Evolutionary conservation across 2,797 vertebrate genomes (phyloP).

Genomic region (Enteromius afrohamiltoni): DNA sequence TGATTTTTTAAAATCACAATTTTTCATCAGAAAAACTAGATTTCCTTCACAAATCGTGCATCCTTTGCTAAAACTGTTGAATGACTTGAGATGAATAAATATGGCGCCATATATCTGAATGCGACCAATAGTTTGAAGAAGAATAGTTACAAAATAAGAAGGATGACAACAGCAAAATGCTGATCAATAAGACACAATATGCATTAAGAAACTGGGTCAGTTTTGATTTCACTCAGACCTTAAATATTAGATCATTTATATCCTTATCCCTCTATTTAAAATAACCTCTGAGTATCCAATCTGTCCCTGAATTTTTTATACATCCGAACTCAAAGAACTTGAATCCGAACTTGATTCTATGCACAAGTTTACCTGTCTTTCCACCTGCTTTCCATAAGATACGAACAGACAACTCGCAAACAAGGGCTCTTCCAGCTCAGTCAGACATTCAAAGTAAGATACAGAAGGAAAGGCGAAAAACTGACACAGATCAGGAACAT

Average conservation of each 20-base stretch:
- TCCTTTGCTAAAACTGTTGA: neutral
- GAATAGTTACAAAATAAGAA: neutral
- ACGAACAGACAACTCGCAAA: neutral
- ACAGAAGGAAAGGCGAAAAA: conserved; percentile 12
- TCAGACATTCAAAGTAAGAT: conserved; percentile 15
- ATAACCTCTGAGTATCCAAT: neutral
- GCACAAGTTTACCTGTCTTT: neutral
- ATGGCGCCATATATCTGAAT: neutral
- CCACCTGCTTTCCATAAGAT: neutral
- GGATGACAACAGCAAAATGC: neutral
- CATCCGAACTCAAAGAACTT: neutral
- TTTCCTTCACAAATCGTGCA: neutral
- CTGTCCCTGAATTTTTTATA: neutral
- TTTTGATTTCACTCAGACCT: neutral
- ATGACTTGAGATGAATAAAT: neutral
- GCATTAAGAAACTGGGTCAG: neutral
- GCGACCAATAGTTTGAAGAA: neutral
- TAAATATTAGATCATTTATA: neutral
- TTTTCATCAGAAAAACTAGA: neutral
- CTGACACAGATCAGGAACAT: neutral
- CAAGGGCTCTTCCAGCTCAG: conserved; percentile 1
- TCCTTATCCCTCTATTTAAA: neutral
- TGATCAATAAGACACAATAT: neutral
- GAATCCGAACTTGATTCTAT: no score
- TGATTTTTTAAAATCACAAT: neutral